Percentiles rank a stretch among this genome's conserved stretches.
These are phyloP conservation scores for Branchinecta lynchi DNA, from an alignment of 1,140 invertebrate species.

Conservation along the genomic window DNA sequence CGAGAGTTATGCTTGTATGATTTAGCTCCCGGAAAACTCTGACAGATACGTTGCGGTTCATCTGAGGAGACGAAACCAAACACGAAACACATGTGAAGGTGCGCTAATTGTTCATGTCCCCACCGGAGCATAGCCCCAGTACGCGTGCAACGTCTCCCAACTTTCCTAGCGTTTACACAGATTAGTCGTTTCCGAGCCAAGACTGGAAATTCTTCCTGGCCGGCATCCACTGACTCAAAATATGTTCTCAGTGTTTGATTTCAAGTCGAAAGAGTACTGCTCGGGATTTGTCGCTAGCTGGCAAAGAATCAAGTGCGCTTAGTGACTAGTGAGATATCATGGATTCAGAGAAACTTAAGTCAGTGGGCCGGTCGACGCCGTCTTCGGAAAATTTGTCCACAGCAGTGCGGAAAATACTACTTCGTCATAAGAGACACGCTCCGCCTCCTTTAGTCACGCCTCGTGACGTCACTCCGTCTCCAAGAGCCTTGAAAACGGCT, in stretches of 20 bases:
- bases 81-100: background rate
- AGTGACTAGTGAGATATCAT: too few relatives aligned
- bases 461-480: too few relatives aligned
- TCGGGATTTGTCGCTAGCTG: too few relatives aligned
- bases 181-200: slow-evolving; percentile 11
- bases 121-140: background rate
- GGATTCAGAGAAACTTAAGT: too few relatives aligned
- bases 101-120: slow-evolving; percentile 3
- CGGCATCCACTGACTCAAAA: background rate
- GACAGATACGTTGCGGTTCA: too few relatives aligned
- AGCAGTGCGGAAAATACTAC: background rate
- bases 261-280: background rate
- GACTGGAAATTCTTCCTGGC: background rate
- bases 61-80: background rate
- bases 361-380: background rate
- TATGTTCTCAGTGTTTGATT: slow-evolving; percentile 1
- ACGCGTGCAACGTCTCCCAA: background rate
- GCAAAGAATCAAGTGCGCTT: too few relatives aligned
- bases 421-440: background rate
- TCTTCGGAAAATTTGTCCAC: background rate
- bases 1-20: too few relatives aligned
- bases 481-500: too few relatives aligned
- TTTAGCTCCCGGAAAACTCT: too few relatives aligned
- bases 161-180: background rate
- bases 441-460: slow-evolving; percentile 3